phyloP scores from a whole-genome alignment of 1,140 invertebrate species.

The Bombus sibiricus region DNA sequence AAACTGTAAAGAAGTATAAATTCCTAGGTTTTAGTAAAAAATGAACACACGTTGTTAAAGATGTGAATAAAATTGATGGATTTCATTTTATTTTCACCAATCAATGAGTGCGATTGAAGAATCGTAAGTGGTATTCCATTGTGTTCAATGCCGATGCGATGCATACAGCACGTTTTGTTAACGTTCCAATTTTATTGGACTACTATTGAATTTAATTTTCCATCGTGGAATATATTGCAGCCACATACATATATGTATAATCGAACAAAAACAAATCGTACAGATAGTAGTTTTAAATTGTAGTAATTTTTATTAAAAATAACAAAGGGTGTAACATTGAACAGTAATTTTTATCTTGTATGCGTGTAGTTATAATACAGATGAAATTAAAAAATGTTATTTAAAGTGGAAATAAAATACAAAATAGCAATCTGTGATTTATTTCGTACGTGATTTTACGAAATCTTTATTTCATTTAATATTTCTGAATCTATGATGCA shows the following conservation, averaged over 20 bases:
- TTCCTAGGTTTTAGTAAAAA: not conserved
- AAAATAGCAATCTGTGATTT: too few species aligned
- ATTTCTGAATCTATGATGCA: too few species aligned
- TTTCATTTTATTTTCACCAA: not conserved
- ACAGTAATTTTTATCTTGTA: not conserved
- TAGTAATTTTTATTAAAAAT: not conserved
- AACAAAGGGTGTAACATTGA: not conserved
- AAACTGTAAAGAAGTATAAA: not conserved
- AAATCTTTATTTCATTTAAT: too few species aligned
- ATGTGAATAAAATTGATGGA: not conserved
- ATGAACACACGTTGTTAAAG: not conserved
- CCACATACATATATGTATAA: not conserved
- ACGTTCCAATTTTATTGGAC: slow-evolving; percentile 1
- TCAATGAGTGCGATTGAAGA: not conserved
- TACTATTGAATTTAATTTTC: not conserved
- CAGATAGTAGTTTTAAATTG: not conserved
- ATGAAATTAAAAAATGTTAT: too few species aligned
- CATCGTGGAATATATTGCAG: not conserved
- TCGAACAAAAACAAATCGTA: not conserved
- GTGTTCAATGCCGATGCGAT: not conserved
- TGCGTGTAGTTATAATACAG: too few species aligned
- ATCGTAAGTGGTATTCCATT: not conserved
- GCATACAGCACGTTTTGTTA: not conserved
- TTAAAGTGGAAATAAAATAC: too few species aligned
- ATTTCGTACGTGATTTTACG: too few species aligned